Base-by-base conservation (phyloP, 2,888 invertebrate species). In the Apamea anceps region DNA sequence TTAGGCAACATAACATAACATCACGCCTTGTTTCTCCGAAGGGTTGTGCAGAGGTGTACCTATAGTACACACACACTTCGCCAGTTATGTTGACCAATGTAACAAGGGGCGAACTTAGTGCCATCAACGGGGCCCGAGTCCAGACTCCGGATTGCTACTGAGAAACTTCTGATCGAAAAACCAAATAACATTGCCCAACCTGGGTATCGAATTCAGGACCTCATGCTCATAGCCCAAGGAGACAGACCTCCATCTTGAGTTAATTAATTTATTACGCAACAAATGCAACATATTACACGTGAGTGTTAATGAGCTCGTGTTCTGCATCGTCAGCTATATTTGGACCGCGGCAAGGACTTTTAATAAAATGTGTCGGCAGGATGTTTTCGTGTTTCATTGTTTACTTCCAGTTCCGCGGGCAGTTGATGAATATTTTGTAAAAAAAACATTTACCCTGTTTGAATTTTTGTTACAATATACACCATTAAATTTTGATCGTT, bases 221-320 rank as follows among this genome's bases (percentile, higher is more conserved):
- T 48, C 48, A 7, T 32, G 48, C 21, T 32, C 15, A 32, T 8
- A 70, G 2, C 4, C 1, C 25, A 15, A 18, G 15, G 15, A 54
- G 18, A 25, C 18, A 37, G 25, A n/a, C n/a, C n/a, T n/a, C 7
- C n/a, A n/a, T 28, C 2, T 67, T 32, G 15, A 62, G 62, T 68
- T 67, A 42, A 72, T 65, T 32, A 7, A 72, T 74, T 70, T 60
- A 84, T 75, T 73, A 87, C 71, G 82, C 80, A 86, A 85, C 32
- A 75, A 65, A 79, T 70, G 63, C 72, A 62, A 45, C 77, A 77
- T 73, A 84, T 86, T 86, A 57, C 79, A 68, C 71, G 28, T 63
- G 28, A 57, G n/a, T 57, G 25, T 70, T 54, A 75, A 75, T 72
- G 62, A 77, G 67, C 77, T 79, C 71, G 72, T 45, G 65, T 63